Evolutionary conservation across 2,113 vertebrate species (phyloP).

Genomic region (Verasper variegatus): DNA sequence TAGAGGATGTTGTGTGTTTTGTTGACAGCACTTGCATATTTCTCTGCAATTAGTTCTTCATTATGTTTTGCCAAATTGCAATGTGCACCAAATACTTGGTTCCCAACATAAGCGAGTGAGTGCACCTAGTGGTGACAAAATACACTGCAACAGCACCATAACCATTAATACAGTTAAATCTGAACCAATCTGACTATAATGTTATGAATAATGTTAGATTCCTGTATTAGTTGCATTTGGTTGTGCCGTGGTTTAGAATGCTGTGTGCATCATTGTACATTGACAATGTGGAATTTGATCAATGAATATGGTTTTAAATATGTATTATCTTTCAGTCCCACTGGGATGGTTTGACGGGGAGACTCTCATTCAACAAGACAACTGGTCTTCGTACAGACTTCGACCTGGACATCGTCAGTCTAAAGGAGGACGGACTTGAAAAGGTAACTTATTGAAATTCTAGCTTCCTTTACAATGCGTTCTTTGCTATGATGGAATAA

Average conservation of each 20-base stretch:
- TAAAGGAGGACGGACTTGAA: slow-evolving; percentile 96
- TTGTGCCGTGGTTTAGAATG: background rate
- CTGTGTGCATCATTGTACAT: too few species aligned
- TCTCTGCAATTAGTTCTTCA: slow-evolving; percentile 11
- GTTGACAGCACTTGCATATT: slow-evolving; percentile 22
- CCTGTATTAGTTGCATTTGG: background rate
- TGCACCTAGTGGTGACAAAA: too few species aligned
- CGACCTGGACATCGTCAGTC: slow-evolving; percentile 95
- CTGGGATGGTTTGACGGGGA: slow-evolving; percentile 97
- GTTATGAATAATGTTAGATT: background rate
- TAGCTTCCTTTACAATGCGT: background rate
- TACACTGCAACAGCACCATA: background rate
- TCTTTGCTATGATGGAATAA: background rate
- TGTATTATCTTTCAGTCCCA: slow-evolving; percentile 87
- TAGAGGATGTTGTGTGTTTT: slow-evolving; percentile 26
- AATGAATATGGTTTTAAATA: slow-evolving; percentile 8
- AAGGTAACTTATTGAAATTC: slow-evolving; percentile 83
- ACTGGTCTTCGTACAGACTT: slow-evolving; percentile 96
- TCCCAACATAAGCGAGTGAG: background rate
- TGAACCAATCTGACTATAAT: background rate
- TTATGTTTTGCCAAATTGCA: background rate
- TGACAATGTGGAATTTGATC: background rate
- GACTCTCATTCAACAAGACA: slow-evolving; percentile 96
- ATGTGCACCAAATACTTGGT: too few species aligned
- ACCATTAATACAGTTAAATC: background rate